Base-by-base conservation (phyloP, 2,113 vertebrate species). In the Gorsachius goisagi region DNA sequence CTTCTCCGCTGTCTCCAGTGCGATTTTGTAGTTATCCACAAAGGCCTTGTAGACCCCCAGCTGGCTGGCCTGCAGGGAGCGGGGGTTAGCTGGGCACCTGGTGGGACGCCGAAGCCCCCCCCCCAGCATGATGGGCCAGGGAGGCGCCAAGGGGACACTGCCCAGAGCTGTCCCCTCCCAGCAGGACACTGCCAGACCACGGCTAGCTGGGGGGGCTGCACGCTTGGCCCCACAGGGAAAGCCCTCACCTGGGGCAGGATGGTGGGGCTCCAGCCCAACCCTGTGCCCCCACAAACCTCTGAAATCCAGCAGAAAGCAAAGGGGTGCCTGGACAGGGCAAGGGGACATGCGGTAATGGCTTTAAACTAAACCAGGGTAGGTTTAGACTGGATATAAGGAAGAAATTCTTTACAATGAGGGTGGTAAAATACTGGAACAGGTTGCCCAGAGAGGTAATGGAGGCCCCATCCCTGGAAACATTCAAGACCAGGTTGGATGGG, bases 11-110 rank as follows among this genome's bases (percentile, higher is more conserved):
- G 99, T 99, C 97, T 99, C 99, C 91, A 99, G 93, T 0, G 99
- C 99, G 3, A 99, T 98, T 98, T 99, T 99, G 97, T 99, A 99
- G 98, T 99, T 99, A 98, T 99, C 99, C 97, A 99, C 98, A 93
- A 99, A 99, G 12, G 99, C 99, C 96, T 99, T 99, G 98, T 99
- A 99, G 53, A 99, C 98, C 4, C 99, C 99, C 52, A 99, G 96
- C 97, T 99, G 99, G 97, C 99, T 99, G 97, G 99, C 99, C 99
- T 99, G 92, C 16, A 2, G 86, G 86, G 73, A 88, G 86, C 0
- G 2, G 91, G 80, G 71, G 37, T 94, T 89, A 96, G 88, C 67
- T 0, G 1, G 71, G 60, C 49, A 67, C 47, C 71, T 56, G 0
- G 24, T 1, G 4, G 24, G 73, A 55, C 39, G 78, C 77, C 75